Evolutionary conservation across 2,113 vertebrate species (phyloP).

Genomic region (Paralichthys olivaceus): DNA sequence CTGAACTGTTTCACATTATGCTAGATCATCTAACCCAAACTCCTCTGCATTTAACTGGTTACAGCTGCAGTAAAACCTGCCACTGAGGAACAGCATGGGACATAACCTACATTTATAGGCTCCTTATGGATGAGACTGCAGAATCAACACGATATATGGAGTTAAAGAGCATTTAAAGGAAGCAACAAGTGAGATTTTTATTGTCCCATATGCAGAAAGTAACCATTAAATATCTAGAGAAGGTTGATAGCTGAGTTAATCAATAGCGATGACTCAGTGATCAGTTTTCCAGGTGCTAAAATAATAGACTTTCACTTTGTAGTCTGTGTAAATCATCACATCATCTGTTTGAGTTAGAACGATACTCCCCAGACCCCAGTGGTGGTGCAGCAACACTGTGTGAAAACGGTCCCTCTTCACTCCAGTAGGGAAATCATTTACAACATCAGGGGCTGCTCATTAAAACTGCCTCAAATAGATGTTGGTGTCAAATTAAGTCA

Average conservation of each 20-base stretch:
- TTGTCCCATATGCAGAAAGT: slow-evolving; percentile 46
- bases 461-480: slow-evolving; percentile 46
- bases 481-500: slow-evolving; percentile 28
- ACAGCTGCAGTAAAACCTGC: slow-evolving; percentile 50
- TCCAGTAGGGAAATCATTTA: slow-evolving; percentile 48
- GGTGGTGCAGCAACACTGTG: slow-evolving; percentile 39
- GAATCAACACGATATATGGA: slow-evolving; percentile 70
- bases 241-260: slow-evolving; percentile 56
- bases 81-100: slow-evolving; percentile 26
- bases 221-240: slow-evolving; percentile 54
- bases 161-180: slow-evolving; percentile 62
- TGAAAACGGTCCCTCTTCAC: slow-evolving; percentile 51
- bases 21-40: slow-evolving; percentile 45
- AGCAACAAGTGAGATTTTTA: slow-evolving; percentile 59
- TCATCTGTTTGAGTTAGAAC: slow-evolving; percentile 45
- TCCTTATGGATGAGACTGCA: slow-evolving; percentile 61
- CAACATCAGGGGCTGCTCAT: slow-evolving; percentile 44
- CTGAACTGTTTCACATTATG: slow-evolving; percentile 48
- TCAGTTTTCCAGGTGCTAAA: slow-evolving; percentile 68
- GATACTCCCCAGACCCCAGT: slow-evolving; percentile 14
- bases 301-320: slow-evolving; percentile 59
- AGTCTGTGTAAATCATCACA: slow-evolving; percentile 20
- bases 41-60: slow-evolving; percentile 43
- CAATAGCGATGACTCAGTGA: slow-evolving; percentile 65
- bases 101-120: slow-evolving; percentile 52